A percentile compares a stretch with the other conserved stretches of the same genome.
These are phyloP conservation scores for Leptura quadrifasciata DNA, from an alignment of 2,888 invertebrate species.

Conservation along the genomic window DNA sequence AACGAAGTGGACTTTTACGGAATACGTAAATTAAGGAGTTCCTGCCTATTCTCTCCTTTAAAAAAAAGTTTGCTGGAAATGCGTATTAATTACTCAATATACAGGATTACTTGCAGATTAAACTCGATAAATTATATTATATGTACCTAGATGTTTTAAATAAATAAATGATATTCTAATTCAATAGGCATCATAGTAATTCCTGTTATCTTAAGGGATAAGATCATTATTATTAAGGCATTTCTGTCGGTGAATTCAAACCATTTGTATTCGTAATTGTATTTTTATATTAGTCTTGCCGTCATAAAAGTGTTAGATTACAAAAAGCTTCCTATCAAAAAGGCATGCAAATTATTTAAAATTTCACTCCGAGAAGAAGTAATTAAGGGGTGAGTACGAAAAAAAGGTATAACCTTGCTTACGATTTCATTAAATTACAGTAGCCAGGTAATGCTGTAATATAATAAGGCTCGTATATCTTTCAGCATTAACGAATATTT, in stretches of 20 bases:
- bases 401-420: conserved; percentile 39
- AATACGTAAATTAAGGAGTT: no score
- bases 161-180: no score
- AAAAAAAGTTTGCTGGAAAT: no score
- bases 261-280: not conserved
- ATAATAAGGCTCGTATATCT: conserved; percentile 58
- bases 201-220: no score
- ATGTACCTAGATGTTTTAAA: no score
- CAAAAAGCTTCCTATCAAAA: not conserved
- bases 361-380: conserved; percentile 9
- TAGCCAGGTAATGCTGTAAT: conserved; percentile 48
- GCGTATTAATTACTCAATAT: no score
- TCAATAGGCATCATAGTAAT: no score
- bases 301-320: conserved; percentile 1
- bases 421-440: conserved; percentile 51
- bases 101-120: no score
- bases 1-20: no score
- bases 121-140: no score
- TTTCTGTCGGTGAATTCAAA: not conserved
- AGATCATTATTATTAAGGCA: no score
- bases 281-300: not conserved
- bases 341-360: conserved; percentile 5
- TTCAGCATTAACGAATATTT: conserved; percentile 56
- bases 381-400: conserved; percentile 20
- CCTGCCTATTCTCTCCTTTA: no score